Evolutionary conservation across 1,140 invertebrate genomes (phyloP), one percentile per base, ranked within the genome.

Genomic region (Zaprionus capensis): DNA sequence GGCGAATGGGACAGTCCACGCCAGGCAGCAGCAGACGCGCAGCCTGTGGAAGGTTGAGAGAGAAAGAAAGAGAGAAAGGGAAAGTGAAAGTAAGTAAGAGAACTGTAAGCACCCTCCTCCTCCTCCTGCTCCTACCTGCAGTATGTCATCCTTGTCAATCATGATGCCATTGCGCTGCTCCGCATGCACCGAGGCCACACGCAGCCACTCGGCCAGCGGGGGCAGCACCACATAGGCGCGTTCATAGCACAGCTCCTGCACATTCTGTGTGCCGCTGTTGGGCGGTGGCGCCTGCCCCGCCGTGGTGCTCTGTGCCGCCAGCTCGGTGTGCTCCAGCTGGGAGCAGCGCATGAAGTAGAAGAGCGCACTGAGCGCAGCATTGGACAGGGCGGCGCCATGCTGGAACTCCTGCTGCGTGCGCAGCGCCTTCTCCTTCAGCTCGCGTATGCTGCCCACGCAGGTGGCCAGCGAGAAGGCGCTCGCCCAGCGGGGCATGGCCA

Each of bases 291-390:
- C 74, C 46, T 83, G 85, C 7, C 81, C 85, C 6, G 78, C 53
- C 1, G 68, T 71, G 17, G 75, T 77, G 36, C 72, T 87, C n/a
- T 82, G 86, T 15, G 81, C 84, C 49, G 81, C 84, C 62, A 90
- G 66, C 11, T 94, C 94, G 0, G 92, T 93, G 70, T 94, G 94
- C 71, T 94, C 93, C 72, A 94, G 94, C 94, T 98, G 97, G 0
- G 97, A 98, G 93, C 97, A 98, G 41, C 97, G 94, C 97, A 98
- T 98, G 82, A 97, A 98, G 93, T 98, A 98, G 92, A 97, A 98
- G 0, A 98, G 93, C 0, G 97, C 95, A 58, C 96, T 95, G 5
- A 97, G 93, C 1, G 97, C 97, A 66, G 95, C 95, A 17, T 94
- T 93, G 15, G 96, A 96, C 65, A 97, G 94, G 93, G 94, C 73